Evolutionary conservation across 1,140 invertebrate genomes (phyloP).

Genomic region (Drosophila pseudoobscura): DNA sequence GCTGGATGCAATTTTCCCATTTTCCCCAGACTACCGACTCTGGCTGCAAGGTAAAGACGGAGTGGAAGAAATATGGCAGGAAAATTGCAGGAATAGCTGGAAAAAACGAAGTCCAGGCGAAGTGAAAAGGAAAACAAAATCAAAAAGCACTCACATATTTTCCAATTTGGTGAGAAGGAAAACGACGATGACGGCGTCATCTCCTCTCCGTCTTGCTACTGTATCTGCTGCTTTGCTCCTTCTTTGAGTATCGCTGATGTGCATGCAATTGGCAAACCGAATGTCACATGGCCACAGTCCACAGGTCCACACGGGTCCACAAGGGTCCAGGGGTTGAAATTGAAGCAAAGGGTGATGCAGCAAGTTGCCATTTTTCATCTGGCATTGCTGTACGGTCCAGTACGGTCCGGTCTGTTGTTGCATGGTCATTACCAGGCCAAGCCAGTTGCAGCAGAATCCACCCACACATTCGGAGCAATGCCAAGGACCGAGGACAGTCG

Average conservation of each 20-base stretch:
- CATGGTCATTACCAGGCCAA: conserved; percentile 38
- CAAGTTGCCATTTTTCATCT: conserved; percentile 50
- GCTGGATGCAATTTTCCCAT: conserved; percentile 72
- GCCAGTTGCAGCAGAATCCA: conserved; percentile 45
- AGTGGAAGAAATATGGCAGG: conserved; percentile 64
- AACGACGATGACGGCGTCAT: conserved; percentile 1
- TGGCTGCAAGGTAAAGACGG: conserved; percentile 4
- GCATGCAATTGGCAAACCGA: conserved; percentile 42
- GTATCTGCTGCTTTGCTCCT: background rate
- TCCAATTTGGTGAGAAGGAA: conserved; percentile 63
- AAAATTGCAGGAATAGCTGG: conserved; percentile 43
- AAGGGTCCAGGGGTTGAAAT: conserved; percentile 4
- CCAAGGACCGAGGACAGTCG: conserved; percentile 2
- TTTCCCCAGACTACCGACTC: conserved; percentile 6
- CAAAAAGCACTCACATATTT: conserved; percentile 75
- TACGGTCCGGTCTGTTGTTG: conserved; percentile 20
- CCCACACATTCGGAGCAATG: background rate
- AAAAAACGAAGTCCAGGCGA: conserved; percentile 4
- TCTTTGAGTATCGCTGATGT: conserved; percentile 13
- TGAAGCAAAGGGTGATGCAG: background rate
- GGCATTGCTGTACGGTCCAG: conserved; percentile 22
- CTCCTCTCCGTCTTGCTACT: background rate
- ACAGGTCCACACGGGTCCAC: background rate
- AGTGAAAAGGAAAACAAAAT: conserved; percentile 38
- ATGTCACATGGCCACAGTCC: conserved; percentile 16